Conservation (phyloP, 2,797 vertebrate species). For the Morus bassanus region DNA sequence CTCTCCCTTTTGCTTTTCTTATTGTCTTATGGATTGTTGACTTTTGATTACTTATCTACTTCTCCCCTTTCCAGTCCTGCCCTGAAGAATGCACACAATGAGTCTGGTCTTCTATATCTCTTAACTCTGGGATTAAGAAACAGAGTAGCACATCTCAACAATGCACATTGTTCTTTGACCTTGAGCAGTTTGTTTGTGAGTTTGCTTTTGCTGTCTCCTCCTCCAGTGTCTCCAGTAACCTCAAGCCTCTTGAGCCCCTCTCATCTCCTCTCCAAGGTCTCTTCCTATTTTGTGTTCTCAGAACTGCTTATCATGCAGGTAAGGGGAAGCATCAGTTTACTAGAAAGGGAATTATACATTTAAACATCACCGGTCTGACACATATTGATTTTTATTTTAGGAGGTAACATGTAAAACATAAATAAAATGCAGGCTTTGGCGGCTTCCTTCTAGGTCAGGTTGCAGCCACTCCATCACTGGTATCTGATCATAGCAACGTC, state of each 20-base stretch:
- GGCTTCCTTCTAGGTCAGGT: background rate
- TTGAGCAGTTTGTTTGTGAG: background rate
- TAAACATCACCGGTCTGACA: slow-evolving; percentile 4
- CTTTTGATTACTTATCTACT: background rate
- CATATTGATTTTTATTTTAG: slow-evolving; percentile 13
- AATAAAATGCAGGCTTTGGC: background rate
- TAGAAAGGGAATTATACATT: background rate
- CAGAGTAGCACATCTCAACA: background rate
- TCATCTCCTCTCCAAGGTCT: background rate
- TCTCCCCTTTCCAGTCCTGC: background rate
- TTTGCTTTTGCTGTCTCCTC: background rate
- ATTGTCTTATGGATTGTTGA: background rate
- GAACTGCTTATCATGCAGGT: background rate
- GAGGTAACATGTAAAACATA: background rate
- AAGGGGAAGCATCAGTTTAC: background rate
- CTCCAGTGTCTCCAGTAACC: background rate
- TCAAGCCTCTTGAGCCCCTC: background rate
- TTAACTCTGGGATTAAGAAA: background rate
- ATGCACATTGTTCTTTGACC: background rate
- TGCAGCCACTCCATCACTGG: background rate
- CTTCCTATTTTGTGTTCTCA: background rate
- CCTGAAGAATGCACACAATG: background rate
- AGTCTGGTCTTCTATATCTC: background rate
- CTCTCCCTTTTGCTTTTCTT: background rate
- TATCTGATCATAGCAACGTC: background rate